Base-by-base conservation (phyloP, 2,888 invertebrate species). In the Xanthorhoe designata region DNA sequence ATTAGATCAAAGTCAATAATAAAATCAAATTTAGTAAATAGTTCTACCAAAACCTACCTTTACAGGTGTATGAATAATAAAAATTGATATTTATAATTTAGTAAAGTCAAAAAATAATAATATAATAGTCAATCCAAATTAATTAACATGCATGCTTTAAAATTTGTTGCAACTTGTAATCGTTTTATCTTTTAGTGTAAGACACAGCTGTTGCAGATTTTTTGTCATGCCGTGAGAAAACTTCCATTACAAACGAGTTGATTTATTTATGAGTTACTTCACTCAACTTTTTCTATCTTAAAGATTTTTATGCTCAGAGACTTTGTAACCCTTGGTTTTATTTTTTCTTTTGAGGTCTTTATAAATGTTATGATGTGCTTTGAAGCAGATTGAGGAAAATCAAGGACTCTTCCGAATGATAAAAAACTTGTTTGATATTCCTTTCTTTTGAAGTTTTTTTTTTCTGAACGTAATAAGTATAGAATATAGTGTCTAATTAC, bases 211-310 rank as follows among this genome's bases (percentile, higher is more conserved):
- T 35, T 66, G 67, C 70, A 68, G 24, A 64, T 69, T 66, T 68
- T 68, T 63, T 58, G 60, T 55, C 54, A 51, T 51, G 69, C 70
- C 57, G 57, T 45, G 71, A 70, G 64, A 74, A 78, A 78, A 73
- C 72, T 76, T 78, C 56, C 66, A 56, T 66, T 71, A 69, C 70
- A 73, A 78, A 74, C 72, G 70, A 70, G 55, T 65, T 74, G 75
- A 75, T 78, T 78, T 80, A 78, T 78, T 77, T 75, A 79, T 73
- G 73, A 73, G 70, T 60, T 69, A 73, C 66, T 61, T 73, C 17
- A 70, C 67, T 61, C 58, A 10, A 64, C 63, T 68, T 69, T 71
- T 71, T 70, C 66, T 61, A 68, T 68, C 63, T 70, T 61, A 53
- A 67, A 69, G 42, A 58, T 59, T 71, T 56, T 57, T 42, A 57